phyloP scores from a whole-genome alignment of 2,113 vertebrate species.

The Kryptolebias marmoratus region DNA sequence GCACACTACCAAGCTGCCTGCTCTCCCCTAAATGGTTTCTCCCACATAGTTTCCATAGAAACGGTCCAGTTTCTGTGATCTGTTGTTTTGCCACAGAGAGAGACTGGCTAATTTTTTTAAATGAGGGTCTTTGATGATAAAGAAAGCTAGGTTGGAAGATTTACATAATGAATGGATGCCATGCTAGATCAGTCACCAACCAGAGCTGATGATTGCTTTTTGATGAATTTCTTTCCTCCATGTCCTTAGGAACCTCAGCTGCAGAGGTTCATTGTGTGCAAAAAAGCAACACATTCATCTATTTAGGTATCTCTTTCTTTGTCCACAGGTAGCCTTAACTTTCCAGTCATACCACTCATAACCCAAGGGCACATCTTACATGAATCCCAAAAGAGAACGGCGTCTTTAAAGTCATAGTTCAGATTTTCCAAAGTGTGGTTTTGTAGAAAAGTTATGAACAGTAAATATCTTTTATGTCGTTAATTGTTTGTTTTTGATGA shows the following conservation, averaged over 20 bases:
- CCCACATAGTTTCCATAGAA: slow-evolving; percentile 80
- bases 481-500: no score
- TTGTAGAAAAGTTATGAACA: no score
- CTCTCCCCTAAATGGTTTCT: slow-evolving; percentile 70
- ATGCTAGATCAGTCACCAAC: slow-evolving; percentile 70
- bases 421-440: no score
- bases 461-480: no score
- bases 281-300: slow-evolving; percentile 41
- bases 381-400: slow-evolving; percentile 15
- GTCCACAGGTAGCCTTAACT: slow-evolving; percentile 23
- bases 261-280: slow-evolving; percentile 51
- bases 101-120: slow-evolving; percentile 73
- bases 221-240: slow-evolving; percentile 61
- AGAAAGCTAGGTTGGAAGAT: slow-evolving; percentile 70
- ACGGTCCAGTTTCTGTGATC: slow-evolving; percentile 77
- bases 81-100: slow-evolving; percentile 70
- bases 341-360: slow-evolving; percentile 24
- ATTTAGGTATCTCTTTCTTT: slow-evolving; percentile 60
- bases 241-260: slow-evolving; percentile 46
- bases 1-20: slow-evolving; percentile 16
- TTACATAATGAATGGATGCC: slow-evolving; percentile 77
- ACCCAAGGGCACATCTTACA: slow-evolving; percentile 31
- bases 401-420: background rate
- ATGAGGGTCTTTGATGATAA: slow-evolving; percentile 79
- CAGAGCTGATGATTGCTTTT: slow-evolving; percentile 70